Base-by-base conservation (phyloP, 2,888 invertebrate genomes). In the Idaea biselata region DNA sequence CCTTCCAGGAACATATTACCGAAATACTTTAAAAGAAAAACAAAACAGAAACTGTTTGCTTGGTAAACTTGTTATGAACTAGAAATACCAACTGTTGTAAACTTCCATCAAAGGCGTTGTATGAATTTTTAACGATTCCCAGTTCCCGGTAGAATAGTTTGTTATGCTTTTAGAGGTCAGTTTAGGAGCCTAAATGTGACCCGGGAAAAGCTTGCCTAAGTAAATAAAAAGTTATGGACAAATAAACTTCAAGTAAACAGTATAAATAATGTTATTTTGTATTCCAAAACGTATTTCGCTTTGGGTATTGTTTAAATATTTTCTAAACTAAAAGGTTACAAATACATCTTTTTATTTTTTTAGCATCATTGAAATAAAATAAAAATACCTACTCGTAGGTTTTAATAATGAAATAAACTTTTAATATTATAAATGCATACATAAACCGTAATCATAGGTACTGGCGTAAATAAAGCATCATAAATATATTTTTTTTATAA, bases 171-270 rank as follows among this genome's bases (percentile, higher is more conserved):
- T 59, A 53, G 64, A 61, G 68, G 68, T 63, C 68, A 68, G 68
- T 70, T 72, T 66, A 67, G 66, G 67, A 69, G 66, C 59, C 68
- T 62, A 68, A 70, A 72, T 72, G 70, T 61, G 71, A 70, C 70
- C 71, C 71, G 63, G 65, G 64, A 70, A 68, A 63, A 64, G 68
- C 63, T 62, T 64, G 56, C 65, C 68, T 70, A 72, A 72, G 70
- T 72, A 72, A 72, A 70, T 72, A 70, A 72, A 70, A 70, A 65
- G 66, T 67, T 66, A 64, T 64, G 66, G 68, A 65, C 69, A 65
- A 63, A 67, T 62, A 63, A 70, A 56, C 56, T 56, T 56, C 18
- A 14, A 18, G 11, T 1, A 18, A 18, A 56, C 17, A 44, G 44
- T 56, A 17, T 56, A 56, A 56, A 56, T 56, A 56, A 56, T 56